A percentile compares a stretch with the other conserved stretches of the same genome.
Evolutionary conservation across 2,888 invertebrate genomes (phyloP).

Genomic region (Tineola bisselliella): DNA sequence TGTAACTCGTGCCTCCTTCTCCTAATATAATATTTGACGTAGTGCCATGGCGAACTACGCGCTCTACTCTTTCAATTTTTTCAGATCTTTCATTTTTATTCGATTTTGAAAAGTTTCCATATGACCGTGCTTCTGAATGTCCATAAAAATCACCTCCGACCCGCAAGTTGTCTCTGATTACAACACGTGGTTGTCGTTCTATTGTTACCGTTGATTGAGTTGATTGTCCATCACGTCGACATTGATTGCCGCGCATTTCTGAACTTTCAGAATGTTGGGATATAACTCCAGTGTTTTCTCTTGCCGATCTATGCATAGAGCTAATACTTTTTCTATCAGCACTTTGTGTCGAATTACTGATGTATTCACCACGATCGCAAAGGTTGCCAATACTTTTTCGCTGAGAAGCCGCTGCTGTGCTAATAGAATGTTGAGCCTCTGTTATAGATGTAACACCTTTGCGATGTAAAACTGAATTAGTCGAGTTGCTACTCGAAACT

Average conservation of each 20-base stretch:
- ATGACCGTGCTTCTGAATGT: slow-evolving; percentile 75
- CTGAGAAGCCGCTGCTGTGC: slow-evolving; percentile 80
- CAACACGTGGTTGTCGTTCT: slow-evolving; percentile 71
- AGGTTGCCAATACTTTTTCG: slow-evolving; percentile 83
- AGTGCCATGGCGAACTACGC: slow-evolving; percentile 71
- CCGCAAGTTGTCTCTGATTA: slow-evolving; percentile 73
- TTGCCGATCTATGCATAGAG: slow-evolving; percentile 77
- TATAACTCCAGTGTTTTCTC: slow-evolving; percentile 59
- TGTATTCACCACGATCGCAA: slow-evolving; percentile 76
- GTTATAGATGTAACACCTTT: slow-evolving; percentile 74
- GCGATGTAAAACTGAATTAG: slow-evolving; percentile 81
- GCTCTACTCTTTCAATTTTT: slow-evolving; percentile 63
- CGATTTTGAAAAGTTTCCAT: slow-evolving; percentile 72
- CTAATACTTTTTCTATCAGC: slow-evolving; percentile 81
- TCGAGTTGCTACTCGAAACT: slow-evolving; percentile 77
- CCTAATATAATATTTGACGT: slow-evolving; percentile 81
- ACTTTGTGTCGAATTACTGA: slow-evolving; percentile 72
- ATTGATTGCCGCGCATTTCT: slow-evolving; percentile 39
- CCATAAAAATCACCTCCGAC: slow-evolving; percentile 80
- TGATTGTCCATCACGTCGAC: slow-evolving; percentile 63
- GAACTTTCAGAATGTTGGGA: slow-evolving; percentile 61
- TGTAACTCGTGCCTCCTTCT: slow-evolving; percentile 76
- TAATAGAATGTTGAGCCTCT: slow-evolving; percentile 78
- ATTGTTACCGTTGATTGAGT: slow-evolving; percentile 54
- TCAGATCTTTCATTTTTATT: slow-evolving; percentile 60